Conservation (phyloP, 2,113 vertebrate genomes). For the Myrmophylax atrothorax region DNA sequence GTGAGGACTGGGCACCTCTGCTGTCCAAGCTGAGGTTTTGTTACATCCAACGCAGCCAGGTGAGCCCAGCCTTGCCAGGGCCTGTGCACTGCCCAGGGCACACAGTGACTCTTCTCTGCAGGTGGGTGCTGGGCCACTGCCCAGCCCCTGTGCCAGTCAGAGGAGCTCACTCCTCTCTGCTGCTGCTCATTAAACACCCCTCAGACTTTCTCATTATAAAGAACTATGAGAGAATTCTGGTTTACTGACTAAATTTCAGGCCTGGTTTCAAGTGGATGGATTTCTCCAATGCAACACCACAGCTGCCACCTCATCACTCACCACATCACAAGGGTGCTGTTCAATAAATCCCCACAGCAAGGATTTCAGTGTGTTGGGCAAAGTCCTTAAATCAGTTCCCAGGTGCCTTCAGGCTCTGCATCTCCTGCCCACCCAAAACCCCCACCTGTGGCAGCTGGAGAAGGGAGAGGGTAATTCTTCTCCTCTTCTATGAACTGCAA, state of each 20-base stretch:
- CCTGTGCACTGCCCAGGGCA: neutral
- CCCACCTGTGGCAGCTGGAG: slow-evolving; percentile 87
- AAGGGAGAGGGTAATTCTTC: slow-evolving; percentile 91
- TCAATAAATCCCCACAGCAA: neutral
- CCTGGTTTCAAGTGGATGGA: neutral
- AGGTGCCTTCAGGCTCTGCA: neutral
- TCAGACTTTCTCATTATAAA: neutral
- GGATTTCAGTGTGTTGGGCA: neutral
- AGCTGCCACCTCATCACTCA: neutral
- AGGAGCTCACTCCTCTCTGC: neutral
- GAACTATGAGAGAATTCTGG: neutral
- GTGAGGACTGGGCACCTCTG: rapidly evolving
- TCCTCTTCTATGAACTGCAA: slow-evolving; percentile 99
- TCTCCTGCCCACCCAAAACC: neutral
- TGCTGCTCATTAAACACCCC: neutral
- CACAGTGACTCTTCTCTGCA: neutral
- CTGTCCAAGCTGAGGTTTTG: neutral
- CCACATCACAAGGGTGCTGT: rapidly evolving
- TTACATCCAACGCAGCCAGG: neutral
- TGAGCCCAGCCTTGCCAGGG: neutral
- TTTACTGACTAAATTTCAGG: neutral
- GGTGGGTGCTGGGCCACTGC: neutral
- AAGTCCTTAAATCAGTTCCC: neutral
- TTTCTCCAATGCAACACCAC: neutral
- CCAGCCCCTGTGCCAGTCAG: neutral